phyloP scores from a whole-genome alignment of 2,888 invertebrate genomes.

The Tetheella fluctuosa region DNA sequence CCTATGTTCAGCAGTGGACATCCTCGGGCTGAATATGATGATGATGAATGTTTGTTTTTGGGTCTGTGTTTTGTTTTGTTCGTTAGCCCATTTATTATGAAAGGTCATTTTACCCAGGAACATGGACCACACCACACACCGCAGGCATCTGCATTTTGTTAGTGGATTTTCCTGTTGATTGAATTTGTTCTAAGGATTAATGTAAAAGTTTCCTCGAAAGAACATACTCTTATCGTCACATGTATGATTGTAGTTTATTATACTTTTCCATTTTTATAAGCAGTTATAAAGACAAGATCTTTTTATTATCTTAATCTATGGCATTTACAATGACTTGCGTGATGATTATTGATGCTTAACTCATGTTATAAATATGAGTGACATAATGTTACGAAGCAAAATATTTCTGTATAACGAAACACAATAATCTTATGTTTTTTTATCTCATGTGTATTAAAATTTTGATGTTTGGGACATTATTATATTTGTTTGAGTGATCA shows the following conservation, averaged over 20 bases:
- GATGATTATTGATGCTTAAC: not conserved
- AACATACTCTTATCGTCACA: not conserved
- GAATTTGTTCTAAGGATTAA: too few relatives aligned
- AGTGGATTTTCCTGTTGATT: too few relatives aligned
- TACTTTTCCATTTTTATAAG: not conserved
- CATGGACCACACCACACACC: too few relatives aligned
- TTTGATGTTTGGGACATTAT: too few relatives aligned
- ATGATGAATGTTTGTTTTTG: too few relatives aligned
- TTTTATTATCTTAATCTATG: not conserved
- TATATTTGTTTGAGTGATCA: too few relatives aligned
- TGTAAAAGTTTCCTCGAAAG: not conserved
- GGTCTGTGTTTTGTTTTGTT: too few relatives aligned
- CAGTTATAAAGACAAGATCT: not conserved
- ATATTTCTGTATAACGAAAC: not conserved
- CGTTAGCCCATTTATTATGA: too few relatives aligned
- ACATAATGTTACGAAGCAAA: not conserved
- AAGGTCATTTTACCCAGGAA: too few relatives aligned
- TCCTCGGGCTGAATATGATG: too few relatives aligned
- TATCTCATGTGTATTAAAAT: not conserved
- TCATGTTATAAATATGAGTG: not conserved
- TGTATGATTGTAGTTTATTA: slow-evolving; percentile 1
- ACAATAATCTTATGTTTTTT: not conserved
- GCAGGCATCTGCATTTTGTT: too few relatives aligned
- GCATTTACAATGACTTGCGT: not conserved
- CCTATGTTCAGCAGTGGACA: too few relatives aligned